These are phyloP conservation scores for Anguilla anguilla DNA, from an alignment of 2,797 vertebrate species.

Conservation along the genomic window DNA sequence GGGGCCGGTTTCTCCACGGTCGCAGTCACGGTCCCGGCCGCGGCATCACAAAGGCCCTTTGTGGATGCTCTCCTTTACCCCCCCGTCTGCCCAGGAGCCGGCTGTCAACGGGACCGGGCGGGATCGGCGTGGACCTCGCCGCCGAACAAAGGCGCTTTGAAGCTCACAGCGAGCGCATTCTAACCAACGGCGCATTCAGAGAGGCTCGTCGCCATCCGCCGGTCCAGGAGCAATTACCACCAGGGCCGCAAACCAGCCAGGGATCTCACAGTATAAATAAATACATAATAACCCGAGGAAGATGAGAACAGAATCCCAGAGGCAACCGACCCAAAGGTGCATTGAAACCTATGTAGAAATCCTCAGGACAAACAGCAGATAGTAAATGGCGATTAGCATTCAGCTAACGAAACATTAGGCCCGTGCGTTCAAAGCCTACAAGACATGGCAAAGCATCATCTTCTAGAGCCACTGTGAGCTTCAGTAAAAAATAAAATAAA, in stretches of 20 bases:
- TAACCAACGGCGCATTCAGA: conserved; percentile 37
- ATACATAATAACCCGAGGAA: not conserved
- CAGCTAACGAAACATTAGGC: not conserved
- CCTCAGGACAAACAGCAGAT: not conserved
- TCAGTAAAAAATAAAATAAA: not conserved
- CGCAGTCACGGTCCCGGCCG: conserved; percentile 36
- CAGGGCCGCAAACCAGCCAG: not conserved
- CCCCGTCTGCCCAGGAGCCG: conserved; percentile 42
- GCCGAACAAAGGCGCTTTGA: conserved; percentile 70
- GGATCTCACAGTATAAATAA: not conserved
- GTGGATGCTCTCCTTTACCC: conserved; percentile 46
- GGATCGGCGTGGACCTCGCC: conserved; percentile 61
- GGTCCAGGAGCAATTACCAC: conserved; percentile 7
- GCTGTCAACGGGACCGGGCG: conserved; percentile 48
- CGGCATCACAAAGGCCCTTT: conserved; percentile 70
- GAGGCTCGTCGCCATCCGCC: conserved; percentile 20
- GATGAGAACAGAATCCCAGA: not conserved
- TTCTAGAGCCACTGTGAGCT: not conserved
- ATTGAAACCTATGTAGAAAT: not conserved
- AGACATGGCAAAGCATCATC: not conserved
- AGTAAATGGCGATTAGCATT: not conserved
- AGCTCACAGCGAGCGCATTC: conserved; percentile 47
- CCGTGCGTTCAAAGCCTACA: not conserved
- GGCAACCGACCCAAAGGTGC: not conserved
- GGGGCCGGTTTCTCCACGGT: conserved; percentile 52